phyloP scores from a whole-genome alignment of 2,797 vertebrate genomes.

The Poecile montanus region DNA sequence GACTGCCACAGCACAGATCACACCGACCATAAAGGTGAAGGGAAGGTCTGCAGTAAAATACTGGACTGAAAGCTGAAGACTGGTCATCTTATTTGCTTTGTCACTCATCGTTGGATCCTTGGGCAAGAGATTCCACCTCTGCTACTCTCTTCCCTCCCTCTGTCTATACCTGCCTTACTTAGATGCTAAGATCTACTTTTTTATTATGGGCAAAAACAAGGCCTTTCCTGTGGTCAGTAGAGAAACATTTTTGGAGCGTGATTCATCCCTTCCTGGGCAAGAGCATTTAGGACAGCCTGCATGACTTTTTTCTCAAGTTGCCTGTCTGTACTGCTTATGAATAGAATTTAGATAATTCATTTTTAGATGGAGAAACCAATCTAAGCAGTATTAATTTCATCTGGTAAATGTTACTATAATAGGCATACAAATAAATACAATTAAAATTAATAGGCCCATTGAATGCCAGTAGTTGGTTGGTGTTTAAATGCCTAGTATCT shows the following conservation, averaged over 20 bases:
- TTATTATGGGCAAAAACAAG: background rate
- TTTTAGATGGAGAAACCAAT: constrained; percentile 11
- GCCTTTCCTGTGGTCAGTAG: background rate
- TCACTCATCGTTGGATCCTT: background rate
- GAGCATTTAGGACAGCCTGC: background rate
- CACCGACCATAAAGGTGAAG: background rate
- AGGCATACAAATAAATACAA: constrained; percentile 26
- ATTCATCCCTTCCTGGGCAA: background rate
- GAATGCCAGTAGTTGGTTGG: constrained; percentile 3
- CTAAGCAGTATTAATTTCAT: constrained; percentile 6
- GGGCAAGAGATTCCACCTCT: background rate
- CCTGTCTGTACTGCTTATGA: background rate
- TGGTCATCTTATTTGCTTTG: background rate
- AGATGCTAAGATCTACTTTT: background rate
- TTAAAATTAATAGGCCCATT: background rate
- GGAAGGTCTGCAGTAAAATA: background rate
- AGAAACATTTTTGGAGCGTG: background rate
- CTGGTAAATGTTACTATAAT: background rate
- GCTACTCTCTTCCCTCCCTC: background rate
- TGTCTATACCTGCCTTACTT: background rate
- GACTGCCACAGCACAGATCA: background rate
- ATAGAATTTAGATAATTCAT: background rate
- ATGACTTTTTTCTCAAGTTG: background rate
- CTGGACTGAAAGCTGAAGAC: background rate
- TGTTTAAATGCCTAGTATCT: constrained; percentile 7